Evolutionary conservation across 2,888 invertebrate species (phyloP).

Genomic region (Cryptocephalus primarius): DNA sequence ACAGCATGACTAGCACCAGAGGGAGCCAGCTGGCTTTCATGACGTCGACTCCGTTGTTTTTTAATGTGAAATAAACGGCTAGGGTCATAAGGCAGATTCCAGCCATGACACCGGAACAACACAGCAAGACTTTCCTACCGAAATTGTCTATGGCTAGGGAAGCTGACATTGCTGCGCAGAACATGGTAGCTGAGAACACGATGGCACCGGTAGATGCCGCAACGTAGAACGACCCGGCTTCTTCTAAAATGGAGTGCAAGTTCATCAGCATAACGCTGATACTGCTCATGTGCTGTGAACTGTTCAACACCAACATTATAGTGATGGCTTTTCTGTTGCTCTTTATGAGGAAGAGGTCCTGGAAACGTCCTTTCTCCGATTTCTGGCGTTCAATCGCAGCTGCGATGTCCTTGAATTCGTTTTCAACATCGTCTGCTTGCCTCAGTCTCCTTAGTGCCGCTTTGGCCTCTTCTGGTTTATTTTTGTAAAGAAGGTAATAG

Average conservation of each 20-base stretch:
- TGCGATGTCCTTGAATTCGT: slow-evolving; percentile 30
- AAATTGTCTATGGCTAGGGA: slow-evolving; percentile 32
- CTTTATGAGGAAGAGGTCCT: slow-evolving; percentile 29
- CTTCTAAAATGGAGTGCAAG: slow-evolving; percentile 31
- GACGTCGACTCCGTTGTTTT: slow-evolving; percentile 24
- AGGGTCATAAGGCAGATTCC: slow-evolving; percentile 28
- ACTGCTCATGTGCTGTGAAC: slow-evolving; percentile 34
- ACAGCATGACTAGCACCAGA: slow-evolving; percentile 28
- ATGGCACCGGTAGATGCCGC: slow-evolving; percentile 29
- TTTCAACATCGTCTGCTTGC: slow-evolving; percentile 25
- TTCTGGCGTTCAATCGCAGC: slow-evolving; percentile 30
- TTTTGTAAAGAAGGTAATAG: slow-evolving; percentile 30
- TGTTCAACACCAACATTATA: slow-evolving; percentile 34
- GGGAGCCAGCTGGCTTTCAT: slow-evolving; percentile 21
- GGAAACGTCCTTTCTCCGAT: slow-evolving; percentile 28
- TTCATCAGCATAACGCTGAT: slow-evolving; percentile 37
- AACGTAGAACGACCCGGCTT: slow-evolving; percentile 29
- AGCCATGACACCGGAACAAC: slow-evolving; percentile 28
- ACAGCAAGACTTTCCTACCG: slow-evolving; percentile 30
- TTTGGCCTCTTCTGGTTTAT: slow-evolving; percentile 26
- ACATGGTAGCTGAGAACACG: slow-evolving; percentile 32
- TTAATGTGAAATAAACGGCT: slow-evolving; percentile 32
- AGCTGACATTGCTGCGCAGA: slow-evolving; percentile 28
- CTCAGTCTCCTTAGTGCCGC: slow-evolving; percentile 25
- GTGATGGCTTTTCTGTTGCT: slow-evolving; percentile 33